phyloP scores from a whole-genome alignment of 2,888 invertebrate species.

The Drosophila differens region DNA sequence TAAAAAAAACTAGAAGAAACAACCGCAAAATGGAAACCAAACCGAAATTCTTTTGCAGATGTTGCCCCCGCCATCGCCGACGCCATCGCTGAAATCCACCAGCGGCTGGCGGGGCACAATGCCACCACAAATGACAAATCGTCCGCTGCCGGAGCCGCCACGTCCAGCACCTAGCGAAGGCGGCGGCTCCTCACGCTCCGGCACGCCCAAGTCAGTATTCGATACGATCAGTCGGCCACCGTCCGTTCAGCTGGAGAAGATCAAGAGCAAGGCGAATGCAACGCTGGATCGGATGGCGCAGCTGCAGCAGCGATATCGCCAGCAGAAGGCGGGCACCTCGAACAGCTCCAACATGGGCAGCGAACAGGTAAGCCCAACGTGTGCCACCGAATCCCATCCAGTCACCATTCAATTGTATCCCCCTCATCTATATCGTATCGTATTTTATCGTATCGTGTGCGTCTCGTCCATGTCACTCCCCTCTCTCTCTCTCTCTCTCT shows the following conservation, averaged over 20 bases:
- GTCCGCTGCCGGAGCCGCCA: conserved; percentile 87
- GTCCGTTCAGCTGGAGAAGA: conserved; percentile 85
- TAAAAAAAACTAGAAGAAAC: conserved; percentile 14
- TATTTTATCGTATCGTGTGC: conserved; percentile 22
- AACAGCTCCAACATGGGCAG: conserved; percentile 49
- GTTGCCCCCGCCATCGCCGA: conserved; percentile 78
- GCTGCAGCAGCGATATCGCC: conserved; percentile 87
- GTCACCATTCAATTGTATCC: conserved; percentile 6
- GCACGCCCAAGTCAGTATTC: conserved; percentile 84
- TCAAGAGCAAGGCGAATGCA: conserved; percentile 85
- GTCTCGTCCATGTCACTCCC: conserved; percentile 53
- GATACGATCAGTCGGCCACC: conserved; percentile 85
- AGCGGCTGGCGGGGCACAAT: conserved; percentile 59
- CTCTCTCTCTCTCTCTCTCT: conserved; percentile 45
- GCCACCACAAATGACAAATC: conserved; percentile 73
- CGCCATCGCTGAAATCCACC: conserved; percentile 77
- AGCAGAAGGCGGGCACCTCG: conserved; percentile 86
- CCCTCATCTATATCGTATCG: conserved; percentile 54
- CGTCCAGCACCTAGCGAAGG: conserved; percentile 78
- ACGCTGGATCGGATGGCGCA: conserved; percentile 85
- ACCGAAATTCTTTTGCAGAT: conserved; percentile 62
- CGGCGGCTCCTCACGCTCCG: conserved; percentile 82
- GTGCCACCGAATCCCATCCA: not conserved
- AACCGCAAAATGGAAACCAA: conserved; percentile 44
- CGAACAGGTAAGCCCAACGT: conserved; percentile 74